Conservation (phyloP, 1,140 invertebrate species). For the Colletes gigas region DNA sequence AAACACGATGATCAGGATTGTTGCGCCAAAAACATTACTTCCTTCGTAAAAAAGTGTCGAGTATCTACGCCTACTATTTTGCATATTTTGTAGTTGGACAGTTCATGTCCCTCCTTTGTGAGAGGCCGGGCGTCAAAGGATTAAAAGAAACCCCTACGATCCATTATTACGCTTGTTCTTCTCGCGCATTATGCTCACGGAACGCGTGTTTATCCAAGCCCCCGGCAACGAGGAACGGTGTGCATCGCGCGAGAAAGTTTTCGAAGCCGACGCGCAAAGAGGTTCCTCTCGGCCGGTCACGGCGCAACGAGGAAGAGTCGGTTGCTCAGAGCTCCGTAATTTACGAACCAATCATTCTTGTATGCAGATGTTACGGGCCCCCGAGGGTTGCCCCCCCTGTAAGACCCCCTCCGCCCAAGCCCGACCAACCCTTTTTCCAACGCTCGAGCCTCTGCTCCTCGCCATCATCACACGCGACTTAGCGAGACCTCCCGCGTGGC, state of each 20-base stretch:
- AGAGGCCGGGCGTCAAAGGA: neutral
- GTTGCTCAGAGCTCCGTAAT: conserved; percentile 76
- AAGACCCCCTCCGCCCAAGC: neutral
- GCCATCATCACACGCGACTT: conserved; percentile 38
- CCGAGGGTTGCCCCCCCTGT: conserved; percentile 37
- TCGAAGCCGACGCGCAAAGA: conserved; percentile 10
- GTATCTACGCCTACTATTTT: no score
- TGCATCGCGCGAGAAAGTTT: conserved; percentile 11
- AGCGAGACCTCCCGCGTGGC: conserved; percentile 56
- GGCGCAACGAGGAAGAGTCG: conserved; percentile 33
- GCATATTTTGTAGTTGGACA: no score
- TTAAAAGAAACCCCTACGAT: neutral
- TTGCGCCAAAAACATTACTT: no score
- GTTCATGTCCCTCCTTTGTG: no score
- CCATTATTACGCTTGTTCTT: conserved; percentile 29
- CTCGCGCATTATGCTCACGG: conserved; percentile 20
- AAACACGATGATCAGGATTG: neutral
- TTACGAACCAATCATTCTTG: conserved; percentile 77
- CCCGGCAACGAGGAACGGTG: neutral
- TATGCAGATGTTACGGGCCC: conserved; percentile 73
- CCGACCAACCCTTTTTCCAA: conserved; percentile 6
- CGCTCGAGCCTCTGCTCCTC: conserved; percentile 16
- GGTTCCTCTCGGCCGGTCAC: conserved; percentile 18
- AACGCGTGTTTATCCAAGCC: conserved; percentile 46
- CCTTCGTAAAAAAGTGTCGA: no score